Conservation (phyloP, 2,888 invertebrate species). For the Malthinus flaveolus region DNA sequence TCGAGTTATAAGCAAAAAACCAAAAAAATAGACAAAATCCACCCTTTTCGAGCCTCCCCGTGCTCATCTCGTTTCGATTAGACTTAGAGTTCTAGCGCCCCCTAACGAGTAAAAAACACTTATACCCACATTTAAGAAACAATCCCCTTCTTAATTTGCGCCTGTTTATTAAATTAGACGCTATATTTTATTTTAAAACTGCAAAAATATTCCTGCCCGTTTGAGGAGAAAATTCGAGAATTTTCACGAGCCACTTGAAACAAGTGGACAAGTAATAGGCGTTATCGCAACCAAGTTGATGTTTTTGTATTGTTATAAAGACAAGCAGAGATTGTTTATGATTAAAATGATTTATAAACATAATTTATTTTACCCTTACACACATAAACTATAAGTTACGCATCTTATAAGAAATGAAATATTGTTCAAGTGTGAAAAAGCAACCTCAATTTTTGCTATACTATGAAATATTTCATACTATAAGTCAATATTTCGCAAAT, state of each 20-base stretch:
- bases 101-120: no score
- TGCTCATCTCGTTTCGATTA: no score
- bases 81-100: no score
- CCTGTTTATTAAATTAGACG: not conserved
- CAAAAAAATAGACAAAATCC: no score
- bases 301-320: constrained; percentile 8
- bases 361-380: constrained; percentile 17
- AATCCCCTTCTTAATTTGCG: no score
- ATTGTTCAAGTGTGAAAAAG: constrained; percentile 17
- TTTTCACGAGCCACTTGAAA: not conserved
- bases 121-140: no score
- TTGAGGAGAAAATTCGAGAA: not conserved
- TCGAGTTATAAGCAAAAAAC: no score
- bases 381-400: constrained; percentile 19
- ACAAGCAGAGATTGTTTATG: constrained; percentile 17
- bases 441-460: not conserved
- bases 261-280: not conserved
- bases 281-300: constrained; percentile 4
- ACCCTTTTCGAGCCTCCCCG: no score
- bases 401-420: constrained; percentile 20
- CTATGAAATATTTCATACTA: no score
- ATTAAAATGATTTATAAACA: constrained; percentile 17
- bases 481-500: no score
- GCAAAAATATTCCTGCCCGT: not conserved
- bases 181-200: constrained; percentile 1